Percentiles rank a stretch among this genome's conserved stretches.
These are phyloP conservation scores for Resseliella maxima DNA, from an alignment of 2,888 invertebrate genomes.

Conservation along the genomic window DNA sequence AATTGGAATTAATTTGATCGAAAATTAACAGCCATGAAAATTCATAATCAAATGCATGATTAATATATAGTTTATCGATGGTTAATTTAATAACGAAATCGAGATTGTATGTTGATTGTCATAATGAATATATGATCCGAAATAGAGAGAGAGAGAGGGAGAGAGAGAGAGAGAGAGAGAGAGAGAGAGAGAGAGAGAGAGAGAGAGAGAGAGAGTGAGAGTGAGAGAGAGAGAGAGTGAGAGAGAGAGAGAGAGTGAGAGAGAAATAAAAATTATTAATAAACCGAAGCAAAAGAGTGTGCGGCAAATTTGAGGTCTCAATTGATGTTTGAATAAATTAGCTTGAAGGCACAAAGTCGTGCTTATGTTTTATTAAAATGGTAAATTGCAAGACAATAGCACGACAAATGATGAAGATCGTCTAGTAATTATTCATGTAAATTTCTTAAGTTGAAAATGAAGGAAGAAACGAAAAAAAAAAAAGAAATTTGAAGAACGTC, in stretches of 20 bases:
- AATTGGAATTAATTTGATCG: neutral
- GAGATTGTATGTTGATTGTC: neutral
- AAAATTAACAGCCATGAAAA: constrained; percentile 34
- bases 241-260: too few relatives aligned
- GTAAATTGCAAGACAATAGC: neutral
- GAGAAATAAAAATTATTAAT: neutral
- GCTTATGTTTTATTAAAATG: neutral
- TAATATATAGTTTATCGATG: constrained; percentile 41
- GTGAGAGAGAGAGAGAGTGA: too few relatives aligned
- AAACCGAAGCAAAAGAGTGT: neutral
- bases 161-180: too few relatives aligned
- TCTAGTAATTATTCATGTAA: constrained; percentile 35
- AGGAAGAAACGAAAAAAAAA: neutral
- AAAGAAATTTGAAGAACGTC: neutral
- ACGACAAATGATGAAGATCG: neutral
- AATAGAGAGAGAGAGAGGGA: too few relatives aligned
- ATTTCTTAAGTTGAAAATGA: constrained; percentile 12
- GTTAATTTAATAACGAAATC: constrained; percentile 4
- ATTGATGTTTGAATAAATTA: constrained; percentile 28
- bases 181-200: too few relatives aligned
- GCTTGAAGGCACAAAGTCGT: neutral
- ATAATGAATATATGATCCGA: neutral
- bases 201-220: too few relatives aligned
- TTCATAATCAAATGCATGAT: constrained; percentile 28
- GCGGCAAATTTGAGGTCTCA: constrained; percentile 14